Percentiles rank a stretch among this genome's conserved stretches.
Conservation (phyloP, 2,888 invertebrate species). For the Watsonalla cultraria region DNA sequence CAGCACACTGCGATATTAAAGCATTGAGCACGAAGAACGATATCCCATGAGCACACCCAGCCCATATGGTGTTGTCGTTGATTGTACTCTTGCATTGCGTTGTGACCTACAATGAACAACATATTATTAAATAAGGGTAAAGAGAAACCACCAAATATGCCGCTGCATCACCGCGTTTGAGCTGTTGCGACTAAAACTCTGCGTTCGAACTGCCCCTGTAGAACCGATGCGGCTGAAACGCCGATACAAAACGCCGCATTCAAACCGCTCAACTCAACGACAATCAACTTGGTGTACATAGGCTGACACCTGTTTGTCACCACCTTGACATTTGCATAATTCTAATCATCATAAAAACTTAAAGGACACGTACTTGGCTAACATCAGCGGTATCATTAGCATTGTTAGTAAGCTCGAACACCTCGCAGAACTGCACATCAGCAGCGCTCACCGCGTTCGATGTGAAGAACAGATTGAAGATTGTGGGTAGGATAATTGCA, state of each 20-base stretch:
- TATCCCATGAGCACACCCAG: constrained; percentile 60
- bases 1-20: constrained; percentile 57
- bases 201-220: too few relatives aligned
- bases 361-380: constrained; percentile 11
- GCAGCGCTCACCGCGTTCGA: constrained; percentile 47
- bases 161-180: too few relatives aligned
- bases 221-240: too few relatives aligned
- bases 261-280: too few relatives aligned
- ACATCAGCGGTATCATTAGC: constrained; percentile 16
- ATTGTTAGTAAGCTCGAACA: constrained; percentile 38
- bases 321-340: too few relatives aligned
- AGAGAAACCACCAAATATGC: too few relatives aligned
- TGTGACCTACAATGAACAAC: constrained; percentile 26
- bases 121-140: not conserved
- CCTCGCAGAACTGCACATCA: constrained; percentile 52
- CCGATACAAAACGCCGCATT: too few relatives aligned
- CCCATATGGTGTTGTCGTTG: constrained; percentile 61
- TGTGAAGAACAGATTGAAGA: constrained; percentile 74
- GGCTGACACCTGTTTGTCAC: too few relatives aligned
- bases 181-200: too few relatives aligned
- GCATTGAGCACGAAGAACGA: constrained; percentile 64
- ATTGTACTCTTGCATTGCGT: constrained; percentile 40
- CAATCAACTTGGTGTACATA: too few relatives aligned
- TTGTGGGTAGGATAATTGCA: constrained; percentile 77
- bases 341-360: too few relatives aligned